Conservation (phyloP, 2,113 vertebrate species). For the rabbit (Oryctolagus cuniculus) region mOryCun1.1 NC_091453.1:8623501-8624000, state of each 20-base stretch:
- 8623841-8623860: background rate
- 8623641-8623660: background rate
- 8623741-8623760: background rate
- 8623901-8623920: background rate
- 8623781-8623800: background rate
- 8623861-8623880: background rate
- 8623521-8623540: too few species aligned
- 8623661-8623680: background rate
- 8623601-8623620: background rate
- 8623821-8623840: background rate
- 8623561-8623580: too few species aligned
- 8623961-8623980: background rate
- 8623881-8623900: background rate
- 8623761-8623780: background rate
- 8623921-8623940: background rate
- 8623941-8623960: background rate
- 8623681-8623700: background rate
- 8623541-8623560: too few species aligned
- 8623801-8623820: background rate
- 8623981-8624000: background rate
- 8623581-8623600: background rate
- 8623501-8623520: too few species aligned
- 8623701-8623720: background rate
- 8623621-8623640: background rate
- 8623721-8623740: background rate